Base-by-base conservation (phyloP, 2,888 invertebrate species). In the Drosophila lutescens region DNA sequence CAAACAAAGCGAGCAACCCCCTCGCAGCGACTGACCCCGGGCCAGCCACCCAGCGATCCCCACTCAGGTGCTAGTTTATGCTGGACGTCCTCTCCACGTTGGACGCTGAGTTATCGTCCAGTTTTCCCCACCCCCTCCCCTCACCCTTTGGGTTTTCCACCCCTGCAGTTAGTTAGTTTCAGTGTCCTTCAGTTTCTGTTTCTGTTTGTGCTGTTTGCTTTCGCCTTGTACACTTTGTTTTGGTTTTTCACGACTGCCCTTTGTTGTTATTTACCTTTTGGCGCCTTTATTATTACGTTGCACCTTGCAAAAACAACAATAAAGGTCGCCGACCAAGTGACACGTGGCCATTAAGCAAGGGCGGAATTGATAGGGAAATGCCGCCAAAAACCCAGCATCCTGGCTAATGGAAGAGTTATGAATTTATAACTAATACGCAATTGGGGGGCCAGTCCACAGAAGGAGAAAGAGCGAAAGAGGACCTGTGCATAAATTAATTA, bases 51-150 rank as follows among this genome's bases (percentile, higher is more conserved):
- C 59, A 56, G 36, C 67, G 80, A 67, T 70, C 74, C 65, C 74
- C 87, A 73, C 43, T 72, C 88, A 86, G 88, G 88, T 88, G 87
- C 70, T 80, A 86, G 78, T 73, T 83, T 74, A 78, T 71, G 84
- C 78, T 78, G 76, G 58, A 51, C 72, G 62, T 63, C 71, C 76
- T 57, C 63, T 26, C 26, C 26, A 26, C 66, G 53, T 73, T 63
- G 76, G 66, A 65, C 63, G 80, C 72, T 76, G 85, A 83, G 87
- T 75, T 83, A 83, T 83, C 81, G 76, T 72, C 67, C 70, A 47
- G 30, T 30, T 47, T 26, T 12, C 30, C 47, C 30, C 10, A 55
- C 51, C 32, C 7, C 40, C n/a, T 6, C 9, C n/a, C 10, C 15
- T 10, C 20, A 44, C 51, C 30, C 34, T 34, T 49, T 3, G 8